Percentiles rank a stretch among this genome's conserved stretches.
Evolutionary conservation across 2,797 vertebrate species (phyloP).

Genomic region (Brotogeris chrysoptera): DNA sequence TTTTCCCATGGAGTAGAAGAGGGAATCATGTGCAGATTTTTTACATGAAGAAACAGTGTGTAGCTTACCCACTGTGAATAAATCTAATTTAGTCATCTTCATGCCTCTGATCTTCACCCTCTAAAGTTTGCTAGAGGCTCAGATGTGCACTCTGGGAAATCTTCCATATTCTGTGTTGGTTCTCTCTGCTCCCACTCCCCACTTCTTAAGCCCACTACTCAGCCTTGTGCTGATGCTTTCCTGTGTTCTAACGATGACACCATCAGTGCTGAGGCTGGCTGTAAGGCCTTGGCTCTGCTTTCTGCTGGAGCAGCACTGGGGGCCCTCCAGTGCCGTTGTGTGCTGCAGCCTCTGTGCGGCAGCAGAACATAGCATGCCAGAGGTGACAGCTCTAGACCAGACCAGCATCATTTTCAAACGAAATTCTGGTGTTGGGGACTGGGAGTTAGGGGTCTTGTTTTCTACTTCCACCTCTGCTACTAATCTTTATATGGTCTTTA

Average conservation of each 20-base stretch:
- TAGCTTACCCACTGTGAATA: constrained; percentile 72
- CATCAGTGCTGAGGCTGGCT: background rate
- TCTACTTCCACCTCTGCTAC: background rate
- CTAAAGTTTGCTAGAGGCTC: constrained; percentile 64
- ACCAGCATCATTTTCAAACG: background rate
- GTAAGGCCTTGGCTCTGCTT: background rate
- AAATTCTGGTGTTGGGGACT: background rate
- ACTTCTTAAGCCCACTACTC: background rate
- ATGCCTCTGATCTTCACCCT: constrained; percentile 63
- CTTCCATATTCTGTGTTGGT: constrained; percentile 31
- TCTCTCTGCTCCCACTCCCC: background rate
- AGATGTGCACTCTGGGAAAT: constrained; percentile 62
- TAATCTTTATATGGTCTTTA: constrained; percentile 6
- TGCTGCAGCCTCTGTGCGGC: constrained; percentile 38
- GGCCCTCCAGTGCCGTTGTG: background rate
- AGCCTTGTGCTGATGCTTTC: background rate
- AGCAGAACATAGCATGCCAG: background rate
- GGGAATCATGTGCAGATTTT: constrained; percentile 66
- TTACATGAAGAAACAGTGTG: constrained; percentile 72
- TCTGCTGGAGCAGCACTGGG: background rate
- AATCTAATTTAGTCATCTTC: constrained; percentile 76
- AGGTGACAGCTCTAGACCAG: background rate
- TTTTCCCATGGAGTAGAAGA: constrained; percentile 51
- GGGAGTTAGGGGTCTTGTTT: background rate
- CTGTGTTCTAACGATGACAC: background rate